Evolutionary conservation across 1,140 invertebrate species (phyloP).

Genomic region (Drosophila grimshawi): DNA sequence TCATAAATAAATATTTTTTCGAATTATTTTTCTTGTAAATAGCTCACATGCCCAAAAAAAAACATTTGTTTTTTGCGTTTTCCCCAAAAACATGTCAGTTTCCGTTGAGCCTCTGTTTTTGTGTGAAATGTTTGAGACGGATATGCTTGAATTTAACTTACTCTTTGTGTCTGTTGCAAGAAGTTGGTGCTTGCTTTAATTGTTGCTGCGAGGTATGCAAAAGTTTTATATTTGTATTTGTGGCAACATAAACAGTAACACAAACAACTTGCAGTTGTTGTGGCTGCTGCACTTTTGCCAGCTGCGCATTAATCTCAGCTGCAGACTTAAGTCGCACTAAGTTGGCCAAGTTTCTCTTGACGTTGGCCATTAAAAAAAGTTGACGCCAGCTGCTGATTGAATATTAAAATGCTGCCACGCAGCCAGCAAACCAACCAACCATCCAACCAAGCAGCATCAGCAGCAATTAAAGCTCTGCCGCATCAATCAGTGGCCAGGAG

Average conservation of each 20-base stretch:
- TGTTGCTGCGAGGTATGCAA: constrained; percentile 37
- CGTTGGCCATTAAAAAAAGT: constrained; percentile 67
- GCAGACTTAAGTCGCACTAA: constrained; percentile 29
- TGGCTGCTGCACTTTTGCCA: constrained; percentile 35
- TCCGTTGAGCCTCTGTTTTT: too few relatives aligned
- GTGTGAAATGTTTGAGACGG: too few relatives aligned
- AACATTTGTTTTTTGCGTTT: too few relatives aligned
- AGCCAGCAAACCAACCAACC: neutral
- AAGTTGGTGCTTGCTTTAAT: constrained; percentile 50
- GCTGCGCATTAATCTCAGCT: constrained; percentile 70
- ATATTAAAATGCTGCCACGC: constrained; percentile 69
- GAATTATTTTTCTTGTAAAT: too few relatives aligned
- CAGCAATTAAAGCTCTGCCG: constrained; percentile 60
- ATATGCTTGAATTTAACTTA: neutral
- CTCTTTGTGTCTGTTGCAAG: neutral
- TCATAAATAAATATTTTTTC: too few relatives aligned
- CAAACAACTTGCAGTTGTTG: constrained; percentile 32
- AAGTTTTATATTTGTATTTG: constrained; percentile 46
- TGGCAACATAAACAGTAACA: constrained; percentile 56
- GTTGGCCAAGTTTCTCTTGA: constrained; percentile 37
- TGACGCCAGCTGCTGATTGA: constrained; percentile 74
- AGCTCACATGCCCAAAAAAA: too few relatives aligned
- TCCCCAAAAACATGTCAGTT: too few relatives aligned
- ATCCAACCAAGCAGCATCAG: neutral
- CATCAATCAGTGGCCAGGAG: constrained; percentile 62